Evolutionary conservation across 2,797 vertebrate species (phyloP), one percentile per base, ranked within the genome.

Genomic region (Gallinago nigripennis): DNA sequence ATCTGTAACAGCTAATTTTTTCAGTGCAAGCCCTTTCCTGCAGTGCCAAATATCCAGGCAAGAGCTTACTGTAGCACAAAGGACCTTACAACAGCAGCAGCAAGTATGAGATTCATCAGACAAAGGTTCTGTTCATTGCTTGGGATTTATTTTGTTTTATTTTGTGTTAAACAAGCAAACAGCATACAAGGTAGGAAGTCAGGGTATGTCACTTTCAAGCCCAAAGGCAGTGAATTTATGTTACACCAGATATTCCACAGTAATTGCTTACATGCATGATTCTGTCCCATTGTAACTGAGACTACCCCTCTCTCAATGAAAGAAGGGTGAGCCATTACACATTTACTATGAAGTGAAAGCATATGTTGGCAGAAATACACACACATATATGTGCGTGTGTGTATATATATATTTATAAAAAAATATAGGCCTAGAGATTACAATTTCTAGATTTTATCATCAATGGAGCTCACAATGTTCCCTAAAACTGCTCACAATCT

Each of bases 121-220:
- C 96, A 96, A 95, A 89, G 68, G 53, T 70, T 82, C 90, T 90
- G 80, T 82, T 95, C 75, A 88, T 6, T 2, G 88, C 78, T 65
- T 41, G 25, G 28, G 23, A 6, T 81, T 91, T 86, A 71, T 37
- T 84, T 64, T 41, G 30, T 10, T 64, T 65, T 69, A 78, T 81
- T 88, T 82, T 63, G 56, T 20, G 57, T 80, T 83, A 54, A 80
- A 70, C 73, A 80, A 92, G 63, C 84, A 77, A 92, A 82, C 28
- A 82, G 71, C 41, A 73, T 4, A 85, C 48, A 70, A 79, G 39
- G 51, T 85, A 92, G 33, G 86, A 86, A 92, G 88, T 64, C 51
- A 77, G 56, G 45, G 39, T 66, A 89, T 54, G 86, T 53, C 86
- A 82, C 64, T 88, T 82, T 60, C 81, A 88, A 94, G 70, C 71